Evolutionary conservation across 2,888 invertebrate genomes (phyloP), one percentile per base, ranked within the genome.

Genomic region (Aleiodes testaceus): DNA sequence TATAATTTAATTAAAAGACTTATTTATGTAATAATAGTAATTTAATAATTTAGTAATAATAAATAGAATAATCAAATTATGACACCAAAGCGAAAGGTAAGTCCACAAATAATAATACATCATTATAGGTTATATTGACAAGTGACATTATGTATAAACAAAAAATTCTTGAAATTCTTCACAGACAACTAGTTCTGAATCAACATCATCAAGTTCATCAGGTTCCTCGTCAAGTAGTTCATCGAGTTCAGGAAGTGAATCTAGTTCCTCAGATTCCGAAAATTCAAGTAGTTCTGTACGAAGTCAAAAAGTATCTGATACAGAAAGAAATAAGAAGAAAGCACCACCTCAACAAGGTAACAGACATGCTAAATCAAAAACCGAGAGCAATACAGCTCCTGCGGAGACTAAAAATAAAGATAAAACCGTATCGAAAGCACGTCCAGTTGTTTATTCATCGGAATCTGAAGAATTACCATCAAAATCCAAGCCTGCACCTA

Each of bases 121-220:
- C 30, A 26, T 63, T 64, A 11, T 4, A 18, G 20, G n/a, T 50
- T 14, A 30, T 67, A 26, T n/a, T 53, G 2, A 1, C 11, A 16
- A 50, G 14, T 71, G 12, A 11, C 53, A 53, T 47, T 50, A 63
- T 72, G 18, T 36, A 61, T 26, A 61, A 36, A 61, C 52, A 12
- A 16, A 11, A 30, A 71, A 18, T 20, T 18, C 30, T 22, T 11
- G 44, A n/a, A 22, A 18, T 45, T 55, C 9, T 70, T 66, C n/a
- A n/a, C 45, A 87, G 87, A 83, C 84, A 0, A 86, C 86, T 9
- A 87, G 87, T 72, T 87, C 87, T 1, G 87, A 87, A 74, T 87
- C 87, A 4, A 85, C 87, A n/a, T 82, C 86, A 11, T 78, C 84
- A 12, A 82, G 79, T 16, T 86, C 84, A 64, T 87, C 87, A 3